phyloP scores from a whole-genome alignment of 2,888 invertebrate genomes.

The Spatulosminthurus flaviceps region DNA sequence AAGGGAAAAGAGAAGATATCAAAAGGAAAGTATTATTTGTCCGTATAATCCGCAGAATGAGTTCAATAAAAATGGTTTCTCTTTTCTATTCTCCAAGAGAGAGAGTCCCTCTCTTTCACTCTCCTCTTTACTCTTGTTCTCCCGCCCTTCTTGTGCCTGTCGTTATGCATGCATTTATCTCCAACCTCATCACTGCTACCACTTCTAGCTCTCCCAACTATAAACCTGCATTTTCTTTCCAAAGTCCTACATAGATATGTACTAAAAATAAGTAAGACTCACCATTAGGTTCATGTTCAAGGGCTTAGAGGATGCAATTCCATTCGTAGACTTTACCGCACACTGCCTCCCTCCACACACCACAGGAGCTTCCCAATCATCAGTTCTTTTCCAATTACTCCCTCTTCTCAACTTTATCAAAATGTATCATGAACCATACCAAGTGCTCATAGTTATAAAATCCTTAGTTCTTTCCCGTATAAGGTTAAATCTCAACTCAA shows the following conservation, averaged over 20 bases:
- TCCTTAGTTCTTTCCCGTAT: too few species aligned
- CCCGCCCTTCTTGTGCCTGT: neutral
- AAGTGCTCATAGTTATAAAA: too few species aligned
- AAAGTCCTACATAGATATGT: neutral
- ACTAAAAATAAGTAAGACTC: too few species aligned
- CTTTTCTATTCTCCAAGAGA: too few species aligned
- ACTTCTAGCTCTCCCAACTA: too few species aligned
- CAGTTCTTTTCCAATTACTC: too few species aligned
- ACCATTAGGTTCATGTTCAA: neutral
- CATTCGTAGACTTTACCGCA: neutral
- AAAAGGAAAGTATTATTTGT: slow-evolving; percentile 46
- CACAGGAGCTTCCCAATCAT: too few species aligned
- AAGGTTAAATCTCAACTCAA: too few species aligned
- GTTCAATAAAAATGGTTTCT: slow-evolving; percentile 45
- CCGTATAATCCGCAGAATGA: slow-evolving; percentile 47
- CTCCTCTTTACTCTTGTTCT: slow-evolving; percentile 15
- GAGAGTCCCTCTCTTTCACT: slow-evolving; percentile 29
- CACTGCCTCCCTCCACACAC: too few species aligned
- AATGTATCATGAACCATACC: too few species aligned
- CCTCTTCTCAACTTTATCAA: too few species aligned
- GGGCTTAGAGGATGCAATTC: neutral
- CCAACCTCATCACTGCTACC: neutral
- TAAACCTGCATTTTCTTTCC: too few species aligned
- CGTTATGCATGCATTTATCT: slow-evolving; percentile 18
- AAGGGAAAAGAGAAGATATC: slow-evolving; percentile 35